Base-by-base conservation (phyloP, 2,113 vertebrate species). In the Phodopus roborovskii region DNA sequence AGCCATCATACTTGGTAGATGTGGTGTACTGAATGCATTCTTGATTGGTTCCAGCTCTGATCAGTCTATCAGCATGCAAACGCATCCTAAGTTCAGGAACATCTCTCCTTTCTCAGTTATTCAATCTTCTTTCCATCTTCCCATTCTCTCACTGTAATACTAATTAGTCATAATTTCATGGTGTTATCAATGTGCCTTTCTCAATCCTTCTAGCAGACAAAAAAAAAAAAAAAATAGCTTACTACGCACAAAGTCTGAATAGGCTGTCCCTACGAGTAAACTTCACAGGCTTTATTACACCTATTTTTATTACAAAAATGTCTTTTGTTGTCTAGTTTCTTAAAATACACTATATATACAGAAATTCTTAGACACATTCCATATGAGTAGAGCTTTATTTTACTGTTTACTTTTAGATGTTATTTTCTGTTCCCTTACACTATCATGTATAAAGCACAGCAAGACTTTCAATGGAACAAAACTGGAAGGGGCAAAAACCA, bases 401-500 rank as follows among this genome's bases (percentile, higher is more conserved):
- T 56, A 85, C 30, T 60, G 84, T 36, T 88, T 75, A 94, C 39
- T 84, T 97, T 93, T 87, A 93, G 9, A 73, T 78, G 60, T 33
- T 94, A 50, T 83, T 68, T 62, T 81, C 83, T 93, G 90, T 19
- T 79, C 15, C 68, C 58, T 95, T 50, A 73, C 15, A n/a, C 36
- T 90, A 62, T 60, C 60, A 88, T 42, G 85, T 85, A 66, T 28
- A 95, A 85, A 88, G 36, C 6, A 66, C 20, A 53, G 8, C 26
- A 92, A 94, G 56, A 53, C 30, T 66, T 91, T 86, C 68, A 91
- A 11, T 85, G 36, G 30, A 85, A 96, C 26, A 82, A 96, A 94
- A 93, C 36, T 0, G 77, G 22, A 94, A 93, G 70, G 90, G n/a
- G 66, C 11, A 96, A 96, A 39, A 79, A 88, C 42, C 91, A 1